Conservation (phyloP, 2,113 vertebrate species). For the Tamias sibiricus region DNA sequence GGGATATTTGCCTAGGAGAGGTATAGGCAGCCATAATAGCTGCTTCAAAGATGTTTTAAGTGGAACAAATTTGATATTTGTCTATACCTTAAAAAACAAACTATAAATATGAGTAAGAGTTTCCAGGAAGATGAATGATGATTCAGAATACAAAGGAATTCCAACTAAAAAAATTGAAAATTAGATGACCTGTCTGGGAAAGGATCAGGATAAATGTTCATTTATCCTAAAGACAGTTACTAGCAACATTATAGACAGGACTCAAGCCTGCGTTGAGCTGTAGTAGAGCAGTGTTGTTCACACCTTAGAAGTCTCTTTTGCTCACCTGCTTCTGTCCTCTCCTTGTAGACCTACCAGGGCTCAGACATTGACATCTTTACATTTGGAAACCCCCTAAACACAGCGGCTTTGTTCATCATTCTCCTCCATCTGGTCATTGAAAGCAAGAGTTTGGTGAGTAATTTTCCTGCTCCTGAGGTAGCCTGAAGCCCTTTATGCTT, state of each 20-base stretch:
- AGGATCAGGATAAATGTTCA: background rate
- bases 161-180: background rate
- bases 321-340: background rate
- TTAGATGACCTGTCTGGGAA: background rate
- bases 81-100: background rate
- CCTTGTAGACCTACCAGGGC: conserved; percentile 88
- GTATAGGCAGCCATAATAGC: background rate
- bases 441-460: conserved; percentile 95
- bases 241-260: background rate
- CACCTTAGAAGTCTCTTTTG: background rate
- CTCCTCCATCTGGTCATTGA: conserved; percentile 95
- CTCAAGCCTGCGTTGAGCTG: background rate
- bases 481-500: background rate
- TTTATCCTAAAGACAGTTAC: background rate
- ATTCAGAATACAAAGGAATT: conserved; percentile 46
- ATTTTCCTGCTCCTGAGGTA: background rate
- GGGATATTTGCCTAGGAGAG: background rate
- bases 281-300: background rate
- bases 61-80: background rate
- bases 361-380: conserved; percentile 92
- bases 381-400: conserved; percentile 94
- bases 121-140: background rate
- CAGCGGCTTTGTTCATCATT: conserved; percentile 93
- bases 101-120: background rate
- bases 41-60: background rate